phyloP scores from a whole-genome alignment of 2,113 vertebrate genomes.

The Hepsetus odoe region DNA sequence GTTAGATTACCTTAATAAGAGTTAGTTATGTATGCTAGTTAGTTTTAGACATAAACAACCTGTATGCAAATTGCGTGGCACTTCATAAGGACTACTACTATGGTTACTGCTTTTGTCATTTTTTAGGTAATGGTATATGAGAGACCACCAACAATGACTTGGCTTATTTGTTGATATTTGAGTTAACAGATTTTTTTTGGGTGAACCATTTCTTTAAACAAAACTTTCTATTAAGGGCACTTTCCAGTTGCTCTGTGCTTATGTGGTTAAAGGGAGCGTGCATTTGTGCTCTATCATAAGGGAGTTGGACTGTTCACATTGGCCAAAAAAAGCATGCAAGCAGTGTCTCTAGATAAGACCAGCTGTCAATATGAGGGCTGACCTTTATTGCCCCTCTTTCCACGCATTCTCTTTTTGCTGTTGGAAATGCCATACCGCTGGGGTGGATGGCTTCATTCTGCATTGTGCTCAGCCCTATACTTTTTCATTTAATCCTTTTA shows the following conservation, averaged over 20 bases:
- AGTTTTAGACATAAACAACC: too few species aligned
- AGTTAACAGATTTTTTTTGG: background rate
- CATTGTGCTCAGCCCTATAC: background rate
- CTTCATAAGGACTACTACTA: too few species aligned
- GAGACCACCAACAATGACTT: too few species aligned
- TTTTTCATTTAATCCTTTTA: slow-evolving; percentile 13
- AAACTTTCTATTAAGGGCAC: background rate
- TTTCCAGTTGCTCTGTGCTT: background rate
- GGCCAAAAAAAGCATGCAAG: slow-evolving; percentile 32
- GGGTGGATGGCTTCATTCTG: background rate
- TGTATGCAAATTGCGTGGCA: too few species aligned
- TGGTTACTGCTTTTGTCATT: too few species aligned
- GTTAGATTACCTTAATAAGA: too few species aligned
- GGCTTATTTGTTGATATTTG: background rate
- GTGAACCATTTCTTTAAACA: background rate
- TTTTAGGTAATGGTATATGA: too few species aligned
- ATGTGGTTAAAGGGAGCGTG: background rate
- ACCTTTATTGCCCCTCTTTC: background rate
- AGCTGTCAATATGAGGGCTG: slow-evolving; percentile 22
- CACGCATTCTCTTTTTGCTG: slow-evolving; percentile 3
- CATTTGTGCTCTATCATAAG: background rate
- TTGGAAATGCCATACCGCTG: background rate
- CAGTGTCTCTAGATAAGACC: slow-evolving; percentile 10
- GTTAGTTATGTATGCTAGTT: too few species aligned
- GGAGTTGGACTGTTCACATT: background rate